These are phyloP conservation scores for Xiphorhynchus elegans DNA, from an alignment of 2,113 vertebrate species.

Conservation along the genomic window DNA sequence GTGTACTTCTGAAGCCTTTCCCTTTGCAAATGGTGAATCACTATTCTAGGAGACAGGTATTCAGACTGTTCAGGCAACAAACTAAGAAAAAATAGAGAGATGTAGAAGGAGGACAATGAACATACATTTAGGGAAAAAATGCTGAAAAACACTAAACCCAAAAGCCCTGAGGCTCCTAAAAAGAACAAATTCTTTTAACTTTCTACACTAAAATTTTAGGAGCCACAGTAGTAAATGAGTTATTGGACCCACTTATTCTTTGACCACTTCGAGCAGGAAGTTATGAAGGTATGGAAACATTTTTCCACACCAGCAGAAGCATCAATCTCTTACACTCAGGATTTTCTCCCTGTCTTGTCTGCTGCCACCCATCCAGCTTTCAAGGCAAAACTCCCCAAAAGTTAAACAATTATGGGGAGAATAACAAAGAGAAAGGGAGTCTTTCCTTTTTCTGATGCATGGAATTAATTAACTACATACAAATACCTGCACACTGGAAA, in stretches of 20 bases:
- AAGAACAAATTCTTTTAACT: rapidly evolving
- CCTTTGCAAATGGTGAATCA: neutral
- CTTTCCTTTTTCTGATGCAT: neutral
- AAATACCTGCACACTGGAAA: neutral
- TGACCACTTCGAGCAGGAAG: neutral
- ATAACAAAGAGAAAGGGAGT: neutral
- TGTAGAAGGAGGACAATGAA: neutral
- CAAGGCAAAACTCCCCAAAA: neutral
- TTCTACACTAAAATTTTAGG: neutral
- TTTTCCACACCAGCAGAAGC: neutral
- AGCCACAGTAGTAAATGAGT: neutral
- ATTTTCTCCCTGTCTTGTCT: neutral
- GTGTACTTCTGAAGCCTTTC: neutral
- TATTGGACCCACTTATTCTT: neutral
- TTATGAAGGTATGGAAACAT: neutral
- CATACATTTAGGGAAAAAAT: neutral
- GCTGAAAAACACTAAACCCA: neutral
- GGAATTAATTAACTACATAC: neutral
- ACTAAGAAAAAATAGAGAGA: neutral
- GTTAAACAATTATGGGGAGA: neutral
- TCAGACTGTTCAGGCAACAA: neutral
- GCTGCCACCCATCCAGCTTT: neutral
- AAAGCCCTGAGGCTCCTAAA: neutral
- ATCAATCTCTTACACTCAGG: neutral
- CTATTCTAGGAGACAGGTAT: neutral